Evolutionary conservation across 1,140 invertebrate species (phyloP).

Genomic region (Heterodera schachtii): DNA sequence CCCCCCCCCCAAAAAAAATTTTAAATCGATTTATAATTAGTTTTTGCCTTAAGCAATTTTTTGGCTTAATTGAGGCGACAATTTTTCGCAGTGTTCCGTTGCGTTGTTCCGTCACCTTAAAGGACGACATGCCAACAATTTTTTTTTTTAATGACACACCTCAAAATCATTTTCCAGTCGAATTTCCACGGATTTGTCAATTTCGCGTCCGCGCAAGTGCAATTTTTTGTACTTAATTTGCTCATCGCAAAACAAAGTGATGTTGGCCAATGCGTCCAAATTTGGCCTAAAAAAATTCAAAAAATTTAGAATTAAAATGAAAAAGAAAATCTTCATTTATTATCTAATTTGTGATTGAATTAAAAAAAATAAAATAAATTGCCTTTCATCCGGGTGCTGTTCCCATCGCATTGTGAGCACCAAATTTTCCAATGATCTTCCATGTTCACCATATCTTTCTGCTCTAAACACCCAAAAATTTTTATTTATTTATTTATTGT

Average conservation of each 20-base stretch:
- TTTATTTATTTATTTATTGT: no score
- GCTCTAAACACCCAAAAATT: neutral
- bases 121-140: neutral
- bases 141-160: neutral
- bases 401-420: slow-evolving; percentile 51
- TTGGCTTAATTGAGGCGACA: slow-evolving; percentile 53
- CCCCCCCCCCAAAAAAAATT: neutral
- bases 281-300: slow-evolving; percentile 33
- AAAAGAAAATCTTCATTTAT: no score
- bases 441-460: slow-evolving; percentile 27
- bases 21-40: neutral
- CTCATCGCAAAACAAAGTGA: slow-evolving; percentile 53
- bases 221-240: slow-evolving; percentile 59
- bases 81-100: slow-evolving; percentile 51
- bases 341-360: no score
- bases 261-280: slow-evolving; percentile 52
- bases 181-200: slow-evolving; percentile 59
- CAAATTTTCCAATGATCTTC: slow-evolving; percentile 53
- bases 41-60: slow-evolving; percentile 49
- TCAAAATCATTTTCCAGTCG: slow-evolving; percentile 39
- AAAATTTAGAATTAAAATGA: neutral
- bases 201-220: slow-evolving; percentile 39
- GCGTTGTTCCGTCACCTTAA: slow-evolving; percentile 34
- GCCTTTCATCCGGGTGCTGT: slow-evolving; percentile 51
- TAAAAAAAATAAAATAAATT: no score